Conservation (phyloP, 2,888 invertebrate species). For the Periphyllus acericola region DNA sequence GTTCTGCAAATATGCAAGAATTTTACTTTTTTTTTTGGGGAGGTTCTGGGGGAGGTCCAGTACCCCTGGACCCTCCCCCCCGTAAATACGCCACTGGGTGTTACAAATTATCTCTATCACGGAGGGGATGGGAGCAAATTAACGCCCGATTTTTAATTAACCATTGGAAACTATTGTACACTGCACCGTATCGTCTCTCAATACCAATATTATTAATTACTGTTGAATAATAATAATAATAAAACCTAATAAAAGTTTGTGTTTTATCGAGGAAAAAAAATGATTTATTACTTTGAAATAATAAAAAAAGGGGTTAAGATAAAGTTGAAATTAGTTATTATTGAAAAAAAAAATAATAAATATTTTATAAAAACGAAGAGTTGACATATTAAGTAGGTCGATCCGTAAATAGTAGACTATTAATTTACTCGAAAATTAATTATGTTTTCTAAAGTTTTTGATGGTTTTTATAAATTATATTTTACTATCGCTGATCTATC, state of each 20-base stretch:
- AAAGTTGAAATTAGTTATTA: constrained; percentile 27
- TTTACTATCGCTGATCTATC: not conserved
- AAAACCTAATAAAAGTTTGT: not conserved
- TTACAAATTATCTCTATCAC: no score
- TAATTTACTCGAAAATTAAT: constrained; percentile 10
- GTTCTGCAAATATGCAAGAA: no score
- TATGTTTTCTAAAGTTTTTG: not conserved
- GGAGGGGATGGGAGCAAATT: not conserved
- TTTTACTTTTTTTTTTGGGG: no score
- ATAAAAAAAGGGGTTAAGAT: not conserved
- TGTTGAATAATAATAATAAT: not conserved
- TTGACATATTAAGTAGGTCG: not conserved
- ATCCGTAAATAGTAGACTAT: not conserved
- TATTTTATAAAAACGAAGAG: not conserved
- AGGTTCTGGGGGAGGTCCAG: no score
- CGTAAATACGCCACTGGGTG: no score
- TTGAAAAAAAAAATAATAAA: not conserved
- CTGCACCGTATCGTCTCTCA: not conserved
- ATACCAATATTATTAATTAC: not conserved
- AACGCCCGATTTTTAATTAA: not conserved
- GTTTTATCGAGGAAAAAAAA: not conserved
- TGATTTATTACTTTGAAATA: not conserved
- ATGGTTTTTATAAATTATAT: not conserved
- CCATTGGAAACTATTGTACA: not conserved
- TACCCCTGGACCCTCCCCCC: no score